A percentile compares a stretch with the other conserved stretches of the same genome.
Conservation (phyloP, 2,888 invertebrate species). For the Habrosyne pyritoides region DNA sequence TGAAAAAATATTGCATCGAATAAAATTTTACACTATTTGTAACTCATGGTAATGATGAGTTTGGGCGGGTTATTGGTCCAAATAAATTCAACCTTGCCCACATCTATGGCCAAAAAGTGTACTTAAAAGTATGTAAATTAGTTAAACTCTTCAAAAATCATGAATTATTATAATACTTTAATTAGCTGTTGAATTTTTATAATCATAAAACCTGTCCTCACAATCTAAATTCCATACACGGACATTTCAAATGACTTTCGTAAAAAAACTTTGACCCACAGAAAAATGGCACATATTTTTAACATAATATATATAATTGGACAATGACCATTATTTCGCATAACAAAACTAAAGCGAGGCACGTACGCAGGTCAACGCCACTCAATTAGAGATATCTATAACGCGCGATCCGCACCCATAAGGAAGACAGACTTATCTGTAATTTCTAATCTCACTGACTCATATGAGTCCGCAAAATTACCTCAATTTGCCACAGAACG, state of each 20-base stretch:
- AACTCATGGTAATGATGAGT: not conserved
- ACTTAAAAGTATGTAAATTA: no score
- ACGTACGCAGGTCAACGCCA: constrained; percentile 50
- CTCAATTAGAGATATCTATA: constrained; percentile 71
- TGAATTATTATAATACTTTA: no score
- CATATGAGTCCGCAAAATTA: constrained; percentile 65
- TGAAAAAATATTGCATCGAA: not conserved
- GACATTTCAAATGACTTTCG: not conserved
- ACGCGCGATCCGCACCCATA: constrained; percentile 67
- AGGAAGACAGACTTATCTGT: constrained; percentile 67
- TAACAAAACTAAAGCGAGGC: constrained; percentile 57
- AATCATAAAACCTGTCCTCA: not conserved
- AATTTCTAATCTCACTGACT: constrained; percentile 74
- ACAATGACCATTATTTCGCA: constrained; percentile 41
- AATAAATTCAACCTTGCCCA: no score
- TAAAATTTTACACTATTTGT: not conserved
- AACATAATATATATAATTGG: constrained; percentile 33
- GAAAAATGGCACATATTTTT: constrained; percentile 32
- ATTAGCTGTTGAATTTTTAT: not conserved
- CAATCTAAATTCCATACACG: not conserved
- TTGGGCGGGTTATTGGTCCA: not conserved
- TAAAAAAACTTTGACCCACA: not conserved
- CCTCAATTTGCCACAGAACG: constrained; percentile 36
- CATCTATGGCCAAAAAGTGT: no score
- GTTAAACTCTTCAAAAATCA: no score